phyloP scores from a whole-genome alignment of 2,797 vertebrate genomes.

The Rhincodon typus region DNA sequence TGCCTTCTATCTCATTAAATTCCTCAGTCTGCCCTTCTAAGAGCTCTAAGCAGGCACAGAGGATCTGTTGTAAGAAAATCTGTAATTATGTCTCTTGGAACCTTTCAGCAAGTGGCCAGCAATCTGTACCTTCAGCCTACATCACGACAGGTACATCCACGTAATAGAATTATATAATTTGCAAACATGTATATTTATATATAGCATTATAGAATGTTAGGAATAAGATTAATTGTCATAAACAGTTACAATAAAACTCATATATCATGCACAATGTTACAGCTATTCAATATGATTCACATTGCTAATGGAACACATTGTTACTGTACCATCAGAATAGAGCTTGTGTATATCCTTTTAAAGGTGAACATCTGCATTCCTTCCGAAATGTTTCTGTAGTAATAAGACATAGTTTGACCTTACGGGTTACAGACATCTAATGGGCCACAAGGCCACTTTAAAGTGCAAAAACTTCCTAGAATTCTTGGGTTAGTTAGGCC shows the following conservation, averaged over 20 bases:
- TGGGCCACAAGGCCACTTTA: conserved; percentile 81
- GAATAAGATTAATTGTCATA: background rate
- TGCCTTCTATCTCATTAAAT: too few species aligned
- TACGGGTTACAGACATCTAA: conserved; percentile 78
- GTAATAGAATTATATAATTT: too few species aligned
- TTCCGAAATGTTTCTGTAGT: conserved; percentile 53
- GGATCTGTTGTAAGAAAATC: background rate
- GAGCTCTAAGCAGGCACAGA: too few species aligned
- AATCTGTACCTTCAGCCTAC: background rate
- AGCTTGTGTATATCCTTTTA: background rate
- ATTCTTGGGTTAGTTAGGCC: conserved; percentile 87
- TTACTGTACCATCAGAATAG: background rate
- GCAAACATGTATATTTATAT: too few species aligned
- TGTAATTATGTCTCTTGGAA: background rate
- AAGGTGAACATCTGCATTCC: conserved; percentile 17
- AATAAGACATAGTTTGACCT: conserved; percentile 64
- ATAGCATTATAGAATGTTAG: background rate
- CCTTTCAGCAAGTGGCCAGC: background rate
- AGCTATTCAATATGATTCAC: background rate
- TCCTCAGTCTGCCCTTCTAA: too few species aligned
- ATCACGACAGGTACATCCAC: background rate
- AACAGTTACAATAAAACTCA: background rate
- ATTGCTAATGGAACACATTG: background rate
- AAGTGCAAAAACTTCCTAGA: conserved; percentile 99
- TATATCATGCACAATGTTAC: background rate